Percentiles rank a stretch among this genome's conserved stretches.
Evolutionary conservation across 2,797 vertebrate genomes (phyloP).

Genomic region (Champsocephalus esox): DNA sequence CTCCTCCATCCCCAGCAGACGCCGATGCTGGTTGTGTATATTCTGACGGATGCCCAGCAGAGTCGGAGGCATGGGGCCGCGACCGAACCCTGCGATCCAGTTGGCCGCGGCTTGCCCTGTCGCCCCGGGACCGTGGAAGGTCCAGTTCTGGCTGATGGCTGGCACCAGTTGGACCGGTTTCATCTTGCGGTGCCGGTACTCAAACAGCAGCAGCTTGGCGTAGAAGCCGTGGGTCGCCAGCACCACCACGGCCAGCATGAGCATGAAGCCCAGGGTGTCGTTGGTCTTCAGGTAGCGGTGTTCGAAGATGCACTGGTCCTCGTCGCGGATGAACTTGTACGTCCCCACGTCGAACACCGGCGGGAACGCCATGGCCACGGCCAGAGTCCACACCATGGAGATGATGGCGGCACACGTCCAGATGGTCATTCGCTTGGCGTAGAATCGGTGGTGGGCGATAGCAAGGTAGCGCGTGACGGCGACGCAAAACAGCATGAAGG

Average conservation of each 20-base stretch:
- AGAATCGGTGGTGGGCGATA: conserved; percentile 93
- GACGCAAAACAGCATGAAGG: conserved; percentile 93
- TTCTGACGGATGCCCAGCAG: conserved; percentile 91
- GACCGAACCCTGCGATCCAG: conserved; percentile 93
- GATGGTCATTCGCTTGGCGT: conserved; percentile 93
- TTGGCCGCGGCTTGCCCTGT: conserved; percentile 92
- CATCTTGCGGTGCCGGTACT: conserved; percentile 93
- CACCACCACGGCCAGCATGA: conserved; percentile 92
- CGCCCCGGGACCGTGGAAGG: conserved; percentile 92
- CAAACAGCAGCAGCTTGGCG: conserved; percentile 91
- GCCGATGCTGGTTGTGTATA: conserved; percentile 89
- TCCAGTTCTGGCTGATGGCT: conserved; percentile 94
- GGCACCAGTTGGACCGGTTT: conserved; percentile 92
- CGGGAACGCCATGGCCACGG: conserved; percentile 92
- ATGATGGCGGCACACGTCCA: conserved; percentile 93
- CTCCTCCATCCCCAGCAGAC: conserved; percentile 92
- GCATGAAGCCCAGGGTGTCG: conserved; percentile 94
- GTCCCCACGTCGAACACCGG: conserved; percentile 92
- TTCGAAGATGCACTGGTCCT: conserved; percentile 94
- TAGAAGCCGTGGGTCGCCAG: conserved; percentile 92
- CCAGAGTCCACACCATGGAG: conserved; percentile 93
- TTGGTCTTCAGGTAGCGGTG: conserved; percentile 94
- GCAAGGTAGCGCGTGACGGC: conserved; percentile 93
- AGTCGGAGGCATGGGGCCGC: conserved; percentile 92
- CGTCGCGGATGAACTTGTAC: conserved; percentile 92